Base-by-base conservation (phyloP, 1,140 invertebrate species). In the Carcinoscorpius rotundicauda region DNA sequence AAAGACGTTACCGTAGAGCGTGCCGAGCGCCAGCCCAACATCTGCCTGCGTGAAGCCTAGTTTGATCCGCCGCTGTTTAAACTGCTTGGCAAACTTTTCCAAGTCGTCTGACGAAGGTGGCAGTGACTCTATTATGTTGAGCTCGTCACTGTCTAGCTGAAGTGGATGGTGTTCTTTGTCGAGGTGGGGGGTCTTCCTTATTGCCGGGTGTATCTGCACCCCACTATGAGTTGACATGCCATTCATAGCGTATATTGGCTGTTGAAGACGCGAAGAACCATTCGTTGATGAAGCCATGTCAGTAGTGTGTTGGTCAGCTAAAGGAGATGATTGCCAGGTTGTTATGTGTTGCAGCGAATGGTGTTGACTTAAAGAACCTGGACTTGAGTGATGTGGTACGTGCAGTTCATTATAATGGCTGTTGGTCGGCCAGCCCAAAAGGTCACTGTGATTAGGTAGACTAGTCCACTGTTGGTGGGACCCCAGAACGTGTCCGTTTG, bases 51-150 rank as follows among this genome's bases (percentile, higher is more conserved):
- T 95, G 78, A 95, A 99, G 62, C 97, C 97, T 49, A 99, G 82
- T 79, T 99, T 99, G 78, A 99, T 99, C 62, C 97, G 84, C 61
- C 95, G 82, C 79, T 99, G 97, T 79, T 99, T 99, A 80, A 99
- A 99, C 78, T 97, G 94, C 80, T 99, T 99, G 67, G 97, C 97
- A 77, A 99, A 99, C 61, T 92, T 91, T 79, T 99, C 97, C 68
- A 99, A 83, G 78, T 99, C 96, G 77, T 98, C 96, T 53, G 91
- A 95, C 10, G 92, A 96, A 63, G 93, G 93, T 55, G 91, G 63
- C 11, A 53, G 62, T 6, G 50, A 59, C 48, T 65, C 60, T 50
- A 58, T 64, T 56, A 61, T 53, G n/a, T 29, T 64, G 48, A 63
- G 61, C 51, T 50, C 50, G 29, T 64, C 49, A 6, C 62, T 49